Conservation (phyloP, 2,113 vertebrate genomes). For the Pseudorectes ferrugineus region DNA sequence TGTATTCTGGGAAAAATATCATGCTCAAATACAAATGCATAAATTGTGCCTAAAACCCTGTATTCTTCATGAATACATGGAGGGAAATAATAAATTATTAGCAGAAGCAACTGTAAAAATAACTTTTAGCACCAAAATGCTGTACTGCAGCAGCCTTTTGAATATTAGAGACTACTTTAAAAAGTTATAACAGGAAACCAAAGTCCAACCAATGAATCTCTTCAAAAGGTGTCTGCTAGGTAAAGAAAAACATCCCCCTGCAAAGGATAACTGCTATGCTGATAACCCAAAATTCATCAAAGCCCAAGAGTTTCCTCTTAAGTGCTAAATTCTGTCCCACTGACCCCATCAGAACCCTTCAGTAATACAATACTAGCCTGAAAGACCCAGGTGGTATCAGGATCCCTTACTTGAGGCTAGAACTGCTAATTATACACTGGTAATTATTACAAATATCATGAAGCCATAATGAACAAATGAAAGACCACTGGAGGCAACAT, state of each 20-base stretch:
- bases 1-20: neutral
- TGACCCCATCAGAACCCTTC: rapidly evolving
- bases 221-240: neutral
- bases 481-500: neutral
- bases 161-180: neutral
- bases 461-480: neutral
- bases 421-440: neutral
- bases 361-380: neutral
- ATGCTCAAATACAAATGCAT: neutral
- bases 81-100: neutral
- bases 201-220: neutral
- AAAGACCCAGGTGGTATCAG: neutral
- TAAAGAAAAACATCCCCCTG: neutral
- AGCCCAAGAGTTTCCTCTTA: neutral
- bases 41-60: neutral
- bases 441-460: neutral
- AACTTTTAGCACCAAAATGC: neutral
- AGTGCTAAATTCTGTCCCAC: neutral
- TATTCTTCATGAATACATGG: neutral
- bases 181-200: neutral
- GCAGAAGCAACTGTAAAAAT: neutral
- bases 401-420: neutral
- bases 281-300: neutral
- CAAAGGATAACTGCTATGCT: neutral
- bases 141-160: neutral